Conservation (phyloP, 2,888 invertebrate species). For the Sarcophaga subvicina region DNA sequence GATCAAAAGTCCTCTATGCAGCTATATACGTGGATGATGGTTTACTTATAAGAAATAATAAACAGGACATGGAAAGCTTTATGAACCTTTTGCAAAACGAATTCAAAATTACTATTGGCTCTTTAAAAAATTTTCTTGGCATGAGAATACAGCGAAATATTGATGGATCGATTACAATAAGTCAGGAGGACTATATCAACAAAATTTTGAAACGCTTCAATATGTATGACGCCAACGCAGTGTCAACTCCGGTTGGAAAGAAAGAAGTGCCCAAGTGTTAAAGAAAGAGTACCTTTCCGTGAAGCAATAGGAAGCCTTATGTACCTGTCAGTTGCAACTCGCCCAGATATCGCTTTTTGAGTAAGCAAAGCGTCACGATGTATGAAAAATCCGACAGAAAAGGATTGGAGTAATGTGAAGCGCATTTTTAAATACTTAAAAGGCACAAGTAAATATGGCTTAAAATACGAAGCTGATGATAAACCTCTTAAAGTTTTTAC, state of each 20-base stretch:
- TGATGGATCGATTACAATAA: slow-evolving; percentile 51
- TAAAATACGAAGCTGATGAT: neutral
- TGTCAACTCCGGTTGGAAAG: slow-evolving; percentile 53
- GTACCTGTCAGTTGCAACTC: slow-evolving; percentile 49
- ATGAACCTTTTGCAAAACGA: slow-evolving; percentile 47
- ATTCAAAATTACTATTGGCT: slow-evolving; percentile 56
- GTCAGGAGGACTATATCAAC: slow-evolving; percentile 41
- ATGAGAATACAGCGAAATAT: slow-evolving; percentile 48
- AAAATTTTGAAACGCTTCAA: slow-evolving; percentile 53
- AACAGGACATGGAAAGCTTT: slow-evolving; percentile 45
- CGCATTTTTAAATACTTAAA: neutral
- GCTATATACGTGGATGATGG: slow-evolving; percentile 74
- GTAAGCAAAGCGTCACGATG: slow-evolving; percentile 10
- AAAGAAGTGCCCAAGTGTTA: slow-evolving; percentile 26
- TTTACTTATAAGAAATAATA: slow-evolving; percentile 58
- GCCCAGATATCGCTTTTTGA: slow-evolving; percentile 51
- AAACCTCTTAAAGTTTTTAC: slow-evolving; percentile 8
- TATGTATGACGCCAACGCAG: slow-evolving; percentile 52
- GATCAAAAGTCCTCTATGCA: slow-evolving; percentile 52
- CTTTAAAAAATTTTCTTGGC: slow-evolving; percentile 58
- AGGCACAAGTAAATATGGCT: neutral
- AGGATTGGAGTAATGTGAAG: neutral
- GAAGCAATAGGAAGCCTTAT: slow-evolving; percentile 61
- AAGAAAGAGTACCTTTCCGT: slow-evolving; percentile 38
- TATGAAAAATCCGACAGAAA: slow-evolving; percentile 2